Evolutionary conservation across 2,888 invertebrate genomes (phyloP), one percentile per base, ranked within the genome.

Genomic region (Cephus runcator): DNA sequence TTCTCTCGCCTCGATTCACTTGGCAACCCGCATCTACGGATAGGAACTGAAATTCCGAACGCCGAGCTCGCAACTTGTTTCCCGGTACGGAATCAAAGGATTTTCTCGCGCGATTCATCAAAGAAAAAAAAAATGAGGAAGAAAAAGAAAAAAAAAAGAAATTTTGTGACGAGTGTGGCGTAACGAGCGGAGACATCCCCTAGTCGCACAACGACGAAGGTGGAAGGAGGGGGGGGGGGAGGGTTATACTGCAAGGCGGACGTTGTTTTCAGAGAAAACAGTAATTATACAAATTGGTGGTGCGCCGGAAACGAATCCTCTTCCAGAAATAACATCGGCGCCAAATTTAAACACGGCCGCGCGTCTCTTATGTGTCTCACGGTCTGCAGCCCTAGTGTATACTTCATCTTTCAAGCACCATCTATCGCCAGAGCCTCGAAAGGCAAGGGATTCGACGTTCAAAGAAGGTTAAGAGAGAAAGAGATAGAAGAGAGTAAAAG

Each of bases 231-330:
- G 34, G 34, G 34, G 11, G 11, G 15, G 6, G 40, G 6, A 2
- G 56, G 6, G 71, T 31, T 15, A 31, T 11, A 31, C 31, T 31
- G 31, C 31, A 33, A 34, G 71, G 71, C 34, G 34, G 71, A 31
- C 35, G 69, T 68, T 79, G 79, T 79, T 87, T 86, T 84, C 83
- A 83, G 81, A 83, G 84, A 87, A 87, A 87, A 87, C 84, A 87
- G 87, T 84, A 87, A 87, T 87, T 87, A 87, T 83, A 85, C 83
- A 84, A 87, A 86, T 85, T 83, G 85, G 81, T 79, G 80, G 80
- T 80, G 75, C 79, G 81, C 84, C 85, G 85, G 85, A 87, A 87
- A 85, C 84, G 85, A 83, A 87, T 87, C 85, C 82, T 85, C 85
- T 82, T 82, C 85, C 75, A 83, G 83, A 86, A 86, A 87, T 85